Conservation (phyloP, 2,113 vertebrate species). For the Myrmecophaga tridactyla region DNA sequence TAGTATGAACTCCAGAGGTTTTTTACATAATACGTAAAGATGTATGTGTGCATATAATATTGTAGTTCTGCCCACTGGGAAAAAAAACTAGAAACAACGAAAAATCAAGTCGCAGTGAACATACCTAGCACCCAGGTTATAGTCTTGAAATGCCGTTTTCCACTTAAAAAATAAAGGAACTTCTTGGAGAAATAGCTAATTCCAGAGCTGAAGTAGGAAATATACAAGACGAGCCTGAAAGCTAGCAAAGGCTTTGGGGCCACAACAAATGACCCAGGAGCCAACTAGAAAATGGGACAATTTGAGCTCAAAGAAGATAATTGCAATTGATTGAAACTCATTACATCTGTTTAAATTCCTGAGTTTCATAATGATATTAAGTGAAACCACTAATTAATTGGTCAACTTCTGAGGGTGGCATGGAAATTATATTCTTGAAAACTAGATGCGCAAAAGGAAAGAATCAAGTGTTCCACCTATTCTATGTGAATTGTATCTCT, state of each 20-base stretch:
- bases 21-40: not conserved
- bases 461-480: not conserved
- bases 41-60: not conserved
- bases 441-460: not conserved
- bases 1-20: not conserved
- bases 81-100: not conserved
- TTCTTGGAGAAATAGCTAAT: not conserved
- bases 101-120: not conserved
- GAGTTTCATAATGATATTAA: not conserved
- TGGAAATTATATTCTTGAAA: not conserved
- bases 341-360: not conserved
- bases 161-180: not conserved
- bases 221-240: not conserved
- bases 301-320: not conserved
- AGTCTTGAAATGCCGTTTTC: not conserved
- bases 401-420: not conserved
- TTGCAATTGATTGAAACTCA: not conserved
- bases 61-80: not conserved
- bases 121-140: not conserved
- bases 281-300: not conserved
- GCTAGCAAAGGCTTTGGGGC: not conserved
- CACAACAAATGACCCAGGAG: not conserved
- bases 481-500: not conserved
- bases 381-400: not conserved
- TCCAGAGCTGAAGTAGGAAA: not conserved